Conservation (phyloP, 2,113 vertebrate species). For the Nesogale talazaci region DNA sequence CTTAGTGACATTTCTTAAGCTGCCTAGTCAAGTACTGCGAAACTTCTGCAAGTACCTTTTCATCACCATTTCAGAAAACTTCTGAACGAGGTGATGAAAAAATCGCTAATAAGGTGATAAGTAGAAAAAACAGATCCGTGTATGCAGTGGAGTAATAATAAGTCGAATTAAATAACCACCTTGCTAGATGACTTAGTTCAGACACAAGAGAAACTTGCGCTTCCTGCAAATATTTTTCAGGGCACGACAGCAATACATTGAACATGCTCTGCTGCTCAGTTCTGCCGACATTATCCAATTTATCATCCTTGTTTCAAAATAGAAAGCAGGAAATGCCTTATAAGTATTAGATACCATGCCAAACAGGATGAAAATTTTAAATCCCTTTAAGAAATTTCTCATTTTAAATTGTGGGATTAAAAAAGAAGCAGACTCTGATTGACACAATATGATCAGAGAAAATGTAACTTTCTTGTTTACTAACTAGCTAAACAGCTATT, state of each 20-base stretch:
- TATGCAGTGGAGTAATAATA: not conserved
- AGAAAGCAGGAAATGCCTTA: slow-evolving; percentile 46
- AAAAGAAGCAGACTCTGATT: not conserved
- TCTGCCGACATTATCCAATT: slow-evolving; percentile 33
- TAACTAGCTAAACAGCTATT: not conserved
- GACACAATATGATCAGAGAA: not conserved
- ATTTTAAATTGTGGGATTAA: slow-evolving; percentile 10
- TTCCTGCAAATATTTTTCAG: not conserved
- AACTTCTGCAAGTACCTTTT: not conserved
- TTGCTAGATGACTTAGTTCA: not conserved
- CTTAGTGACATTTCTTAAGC: not conserved
- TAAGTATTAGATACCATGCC: slow-evolving; percentile 44
- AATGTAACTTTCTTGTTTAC: not conserved
- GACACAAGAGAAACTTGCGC: not conserved
- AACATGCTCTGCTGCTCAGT: not conserved
- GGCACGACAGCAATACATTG: not conserved
- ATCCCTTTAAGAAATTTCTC: slow-evolving; percentile 49
- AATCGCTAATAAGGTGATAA: not conserved
- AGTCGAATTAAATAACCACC: not conserved
- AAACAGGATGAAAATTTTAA: slow-evolving; percentile 41
- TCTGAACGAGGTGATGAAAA: not conserved
- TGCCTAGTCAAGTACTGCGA: not conserved
- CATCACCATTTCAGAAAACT: not conserved
- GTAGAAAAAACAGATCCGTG: not conserved
- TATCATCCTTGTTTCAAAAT: slow-evolving; percentile 64